A percentile compares a stretch with the other conserved stretches of the same genome.
phyloP scores from a whole-genome alignment of 2,113 vertebrate genomes.

The Phoenicopterus ruber region DNA sequence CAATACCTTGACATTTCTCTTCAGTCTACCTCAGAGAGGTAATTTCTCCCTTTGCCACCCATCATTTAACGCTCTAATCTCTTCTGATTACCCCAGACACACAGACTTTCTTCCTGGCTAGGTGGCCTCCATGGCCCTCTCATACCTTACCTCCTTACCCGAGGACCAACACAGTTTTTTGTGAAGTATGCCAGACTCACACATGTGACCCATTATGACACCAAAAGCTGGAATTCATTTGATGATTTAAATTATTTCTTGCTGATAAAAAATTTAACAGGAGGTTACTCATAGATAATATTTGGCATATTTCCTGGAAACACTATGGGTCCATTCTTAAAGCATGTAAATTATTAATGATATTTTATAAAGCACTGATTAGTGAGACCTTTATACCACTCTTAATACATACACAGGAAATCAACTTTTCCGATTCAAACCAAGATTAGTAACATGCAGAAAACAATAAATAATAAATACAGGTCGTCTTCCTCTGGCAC shows the following conservation, averaged over 20 bases:
- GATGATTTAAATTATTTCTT: neutral
- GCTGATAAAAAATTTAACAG: conserved; percentile 19
- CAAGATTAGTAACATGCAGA: neutral
- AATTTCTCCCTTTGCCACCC: neutral
- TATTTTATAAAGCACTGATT: conserved; percentile 1
- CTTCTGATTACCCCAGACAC: neutral
- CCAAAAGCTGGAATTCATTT: neutral
- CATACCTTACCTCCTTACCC: neutral
- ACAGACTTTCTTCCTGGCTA: neutral
- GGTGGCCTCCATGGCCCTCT: neutral
- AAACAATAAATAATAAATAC: neutral
- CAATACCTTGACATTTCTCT: neutral
- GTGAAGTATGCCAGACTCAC: neutral
- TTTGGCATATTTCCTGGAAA: conserved; percentile 10
- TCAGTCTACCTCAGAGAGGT: neutral
- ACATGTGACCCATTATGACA: neutral
- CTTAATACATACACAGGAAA: neutral
- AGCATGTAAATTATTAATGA: neutral
- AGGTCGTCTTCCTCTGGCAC: neutral
- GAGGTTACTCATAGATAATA: neutral
- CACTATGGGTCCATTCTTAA: neutral
- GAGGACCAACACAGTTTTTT: neutral
- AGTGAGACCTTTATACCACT: neutral
- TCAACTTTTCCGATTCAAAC: neutral
- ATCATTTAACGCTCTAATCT: neutral